Percentiles rank a stretch among this genome's conserved stretches.
Conservation (phyloP, 2,113 vertebrate genomes). For the Elachura formosa region DNA sequence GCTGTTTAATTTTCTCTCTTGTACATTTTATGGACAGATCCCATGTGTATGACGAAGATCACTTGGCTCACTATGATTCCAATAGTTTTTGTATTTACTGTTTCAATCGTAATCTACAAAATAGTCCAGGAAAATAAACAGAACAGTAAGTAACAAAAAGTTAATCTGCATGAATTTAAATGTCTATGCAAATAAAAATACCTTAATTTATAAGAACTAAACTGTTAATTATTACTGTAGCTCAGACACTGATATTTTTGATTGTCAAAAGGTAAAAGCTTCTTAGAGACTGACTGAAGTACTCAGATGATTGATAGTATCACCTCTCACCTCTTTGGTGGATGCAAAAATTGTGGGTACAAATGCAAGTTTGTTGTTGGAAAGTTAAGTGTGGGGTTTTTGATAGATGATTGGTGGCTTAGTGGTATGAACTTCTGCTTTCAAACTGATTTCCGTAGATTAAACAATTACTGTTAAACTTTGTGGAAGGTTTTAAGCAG, state of each 20-base stretch:
- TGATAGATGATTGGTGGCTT: not conserved
- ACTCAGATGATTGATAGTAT: not conserved
- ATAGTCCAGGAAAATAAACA: constrained; percentile 53
- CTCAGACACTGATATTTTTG: not conserved
- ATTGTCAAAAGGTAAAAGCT: not conserved
- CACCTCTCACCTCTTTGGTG: not conserved
- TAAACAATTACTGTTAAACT: not conserved
- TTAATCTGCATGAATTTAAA: not conserved
- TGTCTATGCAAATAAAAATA: not conserved
- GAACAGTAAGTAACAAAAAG: constrained; percentile 57
- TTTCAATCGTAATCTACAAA: constrained; percentile 53
- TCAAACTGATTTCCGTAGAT: not conserved
- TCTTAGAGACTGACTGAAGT: not conserved
- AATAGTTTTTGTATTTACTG: constrained; percentile 51
- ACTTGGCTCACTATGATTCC: constrained; percentile 66
- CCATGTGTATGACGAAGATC: constrained; percentile 54
- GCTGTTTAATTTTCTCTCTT: constrained; percentile 14
- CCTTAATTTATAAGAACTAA: not conserved
- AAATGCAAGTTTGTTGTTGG: not conserved
- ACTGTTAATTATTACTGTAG: not conserved
- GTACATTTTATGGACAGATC: constrained; percentile 54
- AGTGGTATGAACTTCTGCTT: not conserved
- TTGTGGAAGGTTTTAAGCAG: not conserved
- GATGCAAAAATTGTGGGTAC: not conserved
- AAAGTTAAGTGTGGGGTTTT: not conserved